Percentiles rank a stretch among this genome's conserved stretches.
phyloP scores from a whole-genome alignment of 2,113 vertebrate species.

The Calypte anna region DNA sequence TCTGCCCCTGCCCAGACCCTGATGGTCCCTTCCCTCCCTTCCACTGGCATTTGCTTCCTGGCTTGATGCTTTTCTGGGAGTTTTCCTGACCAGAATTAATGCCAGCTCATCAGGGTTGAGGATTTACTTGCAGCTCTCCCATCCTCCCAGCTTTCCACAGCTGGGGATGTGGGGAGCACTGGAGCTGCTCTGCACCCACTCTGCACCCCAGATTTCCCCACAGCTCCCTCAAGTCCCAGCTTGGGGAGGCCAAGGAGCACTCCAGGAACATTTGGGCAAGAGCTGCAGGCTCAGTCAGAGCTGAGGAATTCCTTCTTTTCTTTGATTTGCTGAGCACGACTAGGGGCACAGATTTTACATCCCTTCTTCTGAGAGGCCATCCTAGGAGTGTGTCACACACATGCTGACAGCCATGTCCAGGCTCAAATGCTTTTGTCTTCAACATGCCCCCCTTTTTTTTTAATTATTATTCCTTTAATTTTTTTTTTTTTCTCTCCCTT shows the following conservation, averaged over 20 bases:
- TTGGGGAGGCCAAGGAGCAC: neutral
- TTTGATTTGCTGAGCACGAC: neutral
- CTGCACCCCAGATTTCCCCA: neutral
- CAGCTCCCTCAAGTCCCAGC: neutral
- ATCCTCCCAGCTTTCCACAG: neutral
- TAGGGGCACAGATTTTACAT: neutral
- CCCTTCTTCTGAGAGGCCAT: neutral
- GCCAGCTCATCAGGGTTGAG: rapidly evolving
- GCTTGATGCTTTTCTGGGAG: rapidly evolving
- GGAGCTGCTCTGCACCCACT: neutral
- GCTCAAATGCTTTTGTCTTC: neutral
- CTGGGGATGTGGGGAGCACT: neutral
- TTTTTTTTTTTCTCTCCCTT: neutral
- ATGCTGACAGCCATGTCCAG: neutral
- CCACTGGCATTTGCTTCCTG: neutral
- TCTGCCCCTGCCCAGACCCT: neutral
- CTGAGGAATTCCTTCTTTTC: conserved; percentile 3
- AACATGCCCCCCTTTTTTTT: neutral
- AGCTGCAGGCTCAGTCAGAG: neutral
- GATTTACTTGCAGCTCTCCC: neutral
- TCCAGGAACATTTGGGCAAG: conserved; percentile 1
- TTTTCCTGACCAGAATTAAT: neutral
- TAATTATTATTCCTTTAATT: neutral
- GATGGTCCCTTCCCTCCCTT: neutral
- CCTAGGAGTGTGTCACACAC: conserved; percentile 32